Conservation (phyloP, 2,797 vertebrate species). For the Hozukius guyotensis region DNA sequence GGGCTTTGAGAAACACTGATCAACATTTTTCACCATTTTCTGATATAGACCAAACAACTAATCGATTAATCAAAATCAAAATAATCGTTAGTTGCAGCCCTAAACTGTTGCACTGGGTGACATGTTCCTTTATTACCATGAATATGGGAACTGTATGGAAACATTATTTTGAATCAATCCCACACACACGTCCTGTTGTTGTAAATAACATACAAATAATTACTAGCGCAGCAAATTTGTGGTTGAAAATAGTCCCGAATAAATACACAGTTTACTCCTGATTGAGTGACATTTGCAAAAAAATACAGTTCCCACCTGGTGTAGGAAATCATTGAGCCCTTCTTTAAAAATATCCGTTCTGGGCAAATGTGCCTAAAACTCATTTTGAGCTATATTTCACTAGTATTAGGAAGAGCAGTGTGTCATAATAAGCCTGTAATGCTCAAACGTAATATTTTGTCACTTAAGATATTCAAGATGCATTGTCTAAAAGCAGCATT, state of each 20-base stretch:
- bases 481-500: too few relatives aligned
- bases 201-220: background rate
- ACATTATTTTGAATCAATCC: background rate
- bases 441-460: too few relatives aligned
- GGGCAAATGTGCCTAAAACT: too few relatives aligned
- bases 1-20: too few relatives aligned
- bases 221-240: background rate
- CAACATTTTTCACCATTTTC: too few relatives aligned
- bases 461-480: too few relatives aligned
- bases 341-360: background rate
- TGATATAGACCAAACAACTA: too few relatives aligned
- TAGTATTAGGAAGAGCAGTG: too few relatives aligned
- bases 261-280: background rate
- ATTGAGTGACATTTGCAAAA: background rate
- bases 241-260: background rate
- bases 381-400: too few relatives aligned
- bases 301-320: background rate
- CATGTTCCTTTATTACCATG: background rate
- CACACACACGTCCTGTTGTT: background rate
- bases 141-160: background rate
- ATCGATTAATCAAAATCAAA: fast-evolving
- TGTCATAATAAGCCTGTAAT: too few relatives aligned
- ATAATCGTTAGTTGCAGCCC: too few relatives aligned
- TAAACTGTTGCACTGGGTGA: background rate
- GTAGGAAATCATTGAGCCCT: background rate